Evolutionary conservation across 92 coral and sea anemone species (phyloP), one percentile per base, ranked within the genome.

Genomic region (Porites cylindrica): DNA sequence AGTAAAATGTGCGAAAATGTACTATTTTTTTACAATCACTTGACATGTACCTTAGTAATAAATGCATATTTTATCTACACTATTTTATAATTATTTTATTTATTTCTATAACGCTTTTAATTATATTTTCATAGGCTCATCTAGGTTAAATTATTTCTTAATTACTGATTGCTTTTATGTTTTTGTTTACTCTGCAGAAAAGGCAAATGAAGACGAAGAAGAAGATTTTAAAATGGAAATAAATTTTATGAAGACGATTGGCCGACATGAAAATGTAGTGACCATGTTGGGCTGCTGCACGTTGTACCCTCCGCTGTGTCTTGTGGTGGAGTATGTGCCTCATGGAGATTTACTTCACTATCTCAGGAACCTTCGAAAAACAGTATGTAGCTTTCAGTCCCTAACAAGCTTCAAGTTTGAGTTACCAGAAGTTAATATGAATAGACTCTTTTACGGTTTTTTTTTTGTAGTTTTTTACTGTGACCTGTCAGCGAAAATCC

Each of bases 211-310:
- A 23, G 98, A 95, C 60, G 97, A 93, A n/a, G 84, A 86, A 17
- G 99, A 95, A 24, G 99, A 95, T 43, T 97, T 97, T 59, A 95
- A 91, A 80, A 93, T 90, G 72, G 99, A 95, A 76, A 95, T 97
- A 70, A 86, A 95, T 70, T 94, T 97, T 69, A 97, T 97, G 99
- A 97, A 97, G 89, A 90, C 89, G 47, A 83, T 97, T 70, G 99
- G 98, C 23, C 85, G 80, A 8, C 99, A 97, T 63, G 98, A 97
- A 75, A 93, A 97, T 78, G 93, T 95, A 29, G 82, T 97, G 50
- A 84, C 94, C 53, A 97, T 97, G 93, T 88, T 97, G 9, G 99
- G 99, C 2, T 97, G 99, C 43, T 93, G 98, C 52, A 97, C 98
- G 2, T 75, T 97, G 64, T 92, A 94, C 71, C 95, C 91, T 32